Base-by-base conservation (phyloP, 1,140 invertebrate genomes). In the Pachyrhynchus sulphureomaculatus region DNA sequence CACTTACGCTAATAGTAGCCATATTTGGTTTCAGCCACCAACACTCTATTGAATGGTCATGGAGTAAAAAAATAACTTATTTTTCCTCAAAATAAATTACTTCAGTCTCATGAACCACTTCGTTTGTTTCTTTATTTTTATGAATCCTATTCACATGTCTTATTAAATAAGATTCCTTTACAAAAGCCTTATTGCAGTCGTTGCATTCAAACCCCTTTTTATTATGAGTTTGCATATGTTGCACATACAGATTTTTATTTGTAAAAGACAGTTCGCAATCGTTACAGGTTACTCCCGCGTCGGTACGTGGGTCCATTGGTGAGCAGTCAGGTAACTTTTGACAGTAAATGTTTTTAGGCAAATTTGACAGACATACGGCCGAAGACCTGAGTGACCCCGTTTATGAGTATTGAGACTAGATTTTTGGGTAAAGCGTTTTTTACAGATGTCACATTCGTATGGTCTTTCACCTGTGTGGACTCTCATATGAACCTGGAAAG, bases 381-480 rank as follows among this genome's bases (percentile, higher is more conserved):
- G 79, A 73, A 90, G 87, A 66, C 89, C 89, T 53, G 88, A 90
- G 75, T 92, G 90, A 71, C 89, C 88, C 68, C 89, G 81, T 78
- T 90, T 90, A 80, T 93, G 90, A 72, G 90, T 91, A 80, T 91
- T 86, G 66, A 89, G 78, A 76, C 87, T 88, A 69, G 86, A 88
- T 79, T 89, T 90, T 76, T 89, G 86, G 53, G 86, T 88, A 78
- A 89, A 90, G 75, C 86, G 79, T 76, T 88, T 88, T 72, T 88
- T 81, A 76, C 87, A 88, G 69, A 86, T 79, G 71, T 87, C 84
- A 78, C 91, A 93, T 78, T 86, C 82, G 78, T 88, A 91, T 23
- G 90, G 89, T 64, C 85, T 79, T 75, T 90, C 88, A 66, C 88
- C 88, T 13, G 88, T 89, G 76, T 90, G 88, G 51, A 87, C 88